Evolutionary conservation across 2,888 invertebrate species (phyloP).

Genomic region (Kryphioiulus occultus): DNA sequence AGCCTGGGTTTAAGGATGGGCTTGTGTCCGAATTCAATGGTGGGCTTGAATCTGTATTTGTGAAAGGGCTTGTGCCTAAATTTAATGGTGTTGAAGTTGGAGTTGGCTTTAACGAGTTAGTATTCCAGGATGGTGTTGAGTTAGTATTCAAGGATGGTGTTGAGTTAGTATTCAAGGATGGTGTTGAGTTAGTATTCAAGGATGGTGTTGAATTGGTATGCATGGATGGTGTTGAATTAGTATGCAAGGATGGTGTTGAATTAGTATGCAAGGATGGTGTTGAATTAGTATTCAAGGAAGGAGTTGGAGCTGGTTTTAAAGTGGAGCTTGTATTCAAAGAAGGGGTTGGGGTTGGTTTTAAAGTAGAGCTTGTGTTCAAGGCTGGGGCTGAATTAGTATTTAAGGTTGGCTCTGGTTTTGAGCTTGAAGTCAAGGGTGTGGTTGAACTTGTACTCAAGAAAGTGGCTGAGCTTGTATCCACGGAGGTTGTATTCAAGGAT

Average conservation of each 20-base stretch:
- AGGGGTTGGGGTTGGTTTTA: neutral
- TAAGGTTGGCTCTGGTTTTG: neutral
- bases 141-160: too few species aligned
- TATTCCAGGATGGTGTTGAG: too few species aligned
- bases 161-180: too few species aligned
- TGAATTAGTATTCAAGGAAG: neutral
- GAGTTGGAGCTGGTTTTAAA: neutral
- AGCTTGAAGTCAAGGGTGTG: neutral
- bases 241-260: neutral
- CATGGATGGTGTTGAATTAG: neutral
- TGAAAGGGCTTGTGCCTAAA: neutral
- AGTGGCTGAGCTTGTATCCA: too few species aligned
- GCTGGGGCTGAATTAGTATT: neutral
- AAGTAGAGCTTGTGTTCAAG: neutral
- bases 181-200: neutral
- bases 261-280: neutral
- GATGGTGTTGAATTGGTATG: neutral
- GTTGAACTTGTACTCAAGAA: neutral
- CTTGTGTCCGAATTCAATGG: neutral
- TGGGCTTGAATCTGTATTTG: neutral
- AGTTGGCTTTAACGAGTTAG: too few species aligned
- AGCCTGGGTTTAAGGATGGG: neutral
- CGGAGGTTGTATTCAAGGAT: too few species aligned
- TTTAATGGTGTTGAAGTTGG: too few species aligned
- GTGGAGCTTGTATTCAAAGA: neutral